Evolutionary conservation across 1,140 invertebrate genomes (phyloP).

Genomic region (Trachelipus rathkii): DNA sequence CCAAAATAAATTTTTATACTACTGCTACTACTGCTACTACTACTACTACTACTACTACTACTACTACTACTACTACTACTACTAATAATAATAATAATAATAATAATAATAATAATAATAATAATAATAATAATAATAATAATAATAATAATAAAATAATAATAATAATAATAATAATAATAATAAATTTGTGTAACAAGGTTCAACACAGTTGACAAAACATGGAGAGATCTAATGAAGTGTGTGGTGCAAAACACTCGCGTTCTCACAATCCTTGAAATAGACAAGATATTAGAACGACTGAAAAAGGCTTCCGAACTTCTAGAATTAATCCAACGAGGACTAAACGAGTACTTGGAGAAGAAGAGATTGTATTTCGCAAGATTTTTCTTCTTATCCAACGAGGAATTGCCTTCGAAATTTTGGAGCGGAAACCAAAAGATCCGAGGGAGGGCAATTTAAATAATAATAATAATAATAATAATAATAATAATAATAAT

Average conservation of each 20-base stretch:
- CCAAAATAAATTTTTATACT: no score
- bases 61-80: no score
- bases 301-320: conserved; percentile 83
- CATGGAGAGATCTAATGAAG: conserved; percentile 94
- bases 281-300: conserved; percentile 88
- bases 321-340: conserved; percentile 83
- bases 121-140: neutral
- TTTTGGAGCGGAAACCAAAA: conserved; percentile 91
- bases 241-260: conserved; percentile 68
- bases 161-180: neutral
- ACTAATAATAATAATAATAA: no score
- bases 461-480: no score
- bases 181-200: conserved; percentile 42
- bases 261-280: conserved; percentile 78
- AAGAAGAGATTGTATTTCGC: conserved; percentile 93
- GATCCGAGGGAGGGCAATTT: conserved; percentile 65
- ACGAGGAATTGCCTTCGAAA: conserved; percentile 93
- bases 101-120: neutral
- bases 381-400: conserved; percentile 94
- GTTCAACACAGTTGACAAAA: conserved; percentile 52
- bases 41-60: no score
- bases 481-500: no score
- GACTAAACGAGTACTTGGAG: conserved; percentile 89
- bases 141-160: no score
- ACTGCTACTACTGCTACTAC: no score